Conservation (phyloP, 2,113 vertebrate genomes). For the Shinisaurus crocodilurus region DNA sequence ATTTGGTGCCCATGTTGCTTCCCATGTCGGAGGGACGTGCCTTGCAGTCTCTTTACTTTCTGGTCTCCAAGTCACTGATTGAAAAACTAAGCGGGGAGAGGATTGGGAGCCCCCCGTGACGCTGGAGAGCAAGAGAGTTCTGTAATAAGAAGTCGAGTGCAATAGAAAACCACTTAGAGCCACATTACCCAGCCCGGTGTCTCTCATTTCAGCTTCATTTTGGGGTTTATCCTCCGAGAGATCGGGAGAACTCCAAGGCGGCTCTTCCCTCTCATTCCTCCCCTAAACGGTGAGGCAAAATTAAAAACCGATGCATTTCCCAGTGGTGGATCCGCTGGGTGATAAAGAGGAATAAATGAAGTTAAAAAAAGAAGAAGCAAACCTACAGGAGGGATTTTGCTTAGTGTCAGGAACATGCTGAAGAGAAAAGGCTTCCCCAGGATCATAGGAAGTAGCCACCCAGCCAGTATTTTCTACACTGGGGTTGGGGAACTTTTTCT, state of each 20-base stretch:
- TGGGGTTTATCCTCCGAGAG: not conserved
- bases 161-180: conserved; percentile 21
- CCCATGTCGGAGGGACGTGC: not conserved
- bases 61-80: accelerated
- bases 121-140: not conserved
- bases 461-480: not conserved
- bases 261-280: not conserved
- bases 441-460: not conserved
- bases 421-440: not conserved
- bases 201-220: not conserved
- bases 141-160: not conserved
- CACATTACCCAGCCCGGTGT: not conserved
- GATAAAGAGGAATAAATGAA: not conserved
- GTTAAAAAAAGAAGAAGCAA: not conserved
- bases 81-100: conserved; percentile 26
- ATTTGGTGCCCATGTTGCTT: not conserved
- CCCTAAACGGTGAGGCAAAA: not conserved
- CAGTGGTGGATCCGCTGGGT: not conserved
- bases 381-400: not conserved
- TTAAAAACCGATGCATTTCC: not conserved
- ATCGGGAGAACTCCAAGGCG: not conserved
- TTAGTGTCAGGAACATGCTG: not conserved
- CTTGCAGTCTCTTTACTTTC: not conserved
- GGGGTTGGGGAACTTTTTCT: not conserved
- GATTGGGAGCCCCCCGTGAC: not conserved